Conservation (phyloP, 2,888 invertebrate species). For the Apotomis capreana region DNA sequence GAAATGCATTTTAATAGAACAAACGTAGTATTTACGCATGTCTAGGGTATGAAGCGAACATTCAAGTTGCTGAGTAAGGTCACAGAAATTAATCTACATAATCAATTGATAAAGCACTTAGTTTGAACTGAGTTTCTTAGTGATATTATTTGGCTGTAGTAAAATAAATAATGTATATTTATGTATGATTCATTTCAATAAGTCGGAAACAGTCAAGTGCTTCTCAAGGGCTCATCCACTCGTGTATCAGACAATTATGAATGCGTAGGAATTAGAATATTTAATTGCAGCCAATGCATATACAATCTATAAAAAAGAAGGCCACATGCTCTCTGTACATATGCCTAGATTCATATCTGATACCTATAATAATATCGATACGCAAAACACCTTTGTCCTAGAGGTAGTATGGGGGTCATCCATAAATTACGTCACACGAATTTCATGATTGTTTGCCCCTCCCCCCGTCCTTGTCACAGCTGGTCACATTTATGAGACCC, state of each 20-base stretch:
- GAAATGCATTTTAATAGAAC: background rate
- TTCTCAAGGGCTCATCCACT: slow-evolving; percentile 12
- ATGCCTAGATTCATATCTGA: background rate
- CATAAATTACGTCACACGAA: too few relatives aligned
- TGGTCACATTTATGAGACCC: too few relatives aligned
- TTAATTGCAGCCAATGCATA: slow-evolving; percentile 7
- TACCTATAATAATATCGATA: background rate
- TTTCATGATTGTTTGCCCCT: too few relatives aligned
- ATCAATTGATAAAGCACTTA: too few relatives aligned
- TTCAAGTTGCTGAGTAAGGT: too few relatives aligned
- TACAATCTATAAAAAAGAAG: background rate
- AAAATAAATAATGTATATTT: background rate
- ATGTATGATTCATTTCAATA: background rate
- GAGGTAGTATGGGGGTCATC: too few relatives aligned
- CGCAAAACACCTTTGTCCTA: background rate
- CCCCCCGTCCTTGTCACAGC: too few relatives aligned
- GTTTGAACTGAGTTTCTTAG: too few relatives aligned
- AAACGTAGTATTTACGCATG: background rate
- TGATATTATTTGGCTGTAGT: too few relatives aligned
- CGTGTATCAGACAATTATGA: slow-evolving; percentile 5
- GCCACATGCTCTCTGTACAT: background rate
- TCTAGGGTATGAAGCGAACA: too few relatives aligned
- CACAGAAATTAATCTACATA: too few relatives aligned
- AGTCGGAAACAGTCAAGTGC: slow-evolving; percentile 27
- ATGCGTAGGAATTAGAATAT: slow-evolving; percentile 4